phyloP scores from a whole-genome alignment of 1,140 invertebrate genomes.

The Caenorhabditis inopinata region DNA sequence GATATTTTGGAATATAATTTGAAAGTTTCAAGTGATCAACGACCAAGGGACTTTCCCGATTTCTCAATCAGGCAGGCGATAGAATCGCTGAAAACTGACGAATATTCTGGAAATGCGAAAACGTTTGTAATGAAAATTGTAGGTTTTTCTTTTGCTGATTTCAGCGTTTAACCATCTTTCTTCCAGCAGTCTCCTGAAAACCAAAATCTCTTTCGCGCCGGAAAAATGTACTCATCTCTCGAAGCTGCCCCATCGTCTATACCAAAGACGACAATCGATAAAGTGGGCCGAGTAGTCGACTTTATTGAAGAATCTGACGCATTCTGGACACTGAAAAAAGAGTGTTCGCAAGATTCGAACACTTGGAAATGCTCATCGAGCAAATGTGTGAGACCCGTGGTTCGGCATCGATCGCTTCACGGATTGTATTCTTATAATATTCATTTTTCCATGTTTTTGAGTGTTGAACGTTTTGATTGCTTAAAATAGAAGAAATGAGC shows the following conservation, averaged over 20 bases:
- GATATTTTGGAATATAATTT: constrained; percentile 15
- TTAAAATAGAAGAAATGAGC: no score
- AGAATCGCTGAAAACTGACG: neutral
- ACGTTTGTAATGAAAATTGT: constrained; percentile 11
- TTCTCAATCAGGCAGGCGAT: constrained; percentile 9
- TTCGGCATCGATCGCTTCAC: constrained; percentile 6
- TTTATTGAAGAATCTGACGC: constrained; percentile 2
- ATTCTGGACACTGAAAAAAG: constrained; percentile 1
- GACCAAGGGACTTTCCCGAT: neutral
- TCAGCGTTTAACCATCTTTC: no score
- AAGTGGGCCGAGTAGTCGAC: neutral
- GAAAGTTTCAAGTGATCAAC: neutral
- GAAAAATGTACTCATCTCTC: constrained; percentile 20
- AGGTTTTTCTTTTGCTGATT: neutral
- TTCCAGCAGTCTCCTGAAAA: neutral
- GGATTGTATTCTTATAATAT: constrained; percentile 22
- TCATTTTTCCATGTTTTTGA: constrained; percentile 24
- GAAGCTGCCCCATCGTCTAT: neutral
- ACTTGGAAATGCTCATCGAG: neutral
- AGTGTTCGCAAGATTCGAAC: constrained; percentile 15
- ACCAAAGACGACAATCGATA: constrained; percentile 14
- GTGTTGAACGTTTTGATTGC: constrained; percentile 17
- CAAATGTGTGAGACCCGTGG: neutral
- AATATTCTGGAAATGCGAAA: constrained; percentile 1
- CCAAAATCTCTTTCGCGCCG: neutral